Conservation (phyloP, 2,797 vertebrate species). For the Pseudochromis fuscus region DNA sequence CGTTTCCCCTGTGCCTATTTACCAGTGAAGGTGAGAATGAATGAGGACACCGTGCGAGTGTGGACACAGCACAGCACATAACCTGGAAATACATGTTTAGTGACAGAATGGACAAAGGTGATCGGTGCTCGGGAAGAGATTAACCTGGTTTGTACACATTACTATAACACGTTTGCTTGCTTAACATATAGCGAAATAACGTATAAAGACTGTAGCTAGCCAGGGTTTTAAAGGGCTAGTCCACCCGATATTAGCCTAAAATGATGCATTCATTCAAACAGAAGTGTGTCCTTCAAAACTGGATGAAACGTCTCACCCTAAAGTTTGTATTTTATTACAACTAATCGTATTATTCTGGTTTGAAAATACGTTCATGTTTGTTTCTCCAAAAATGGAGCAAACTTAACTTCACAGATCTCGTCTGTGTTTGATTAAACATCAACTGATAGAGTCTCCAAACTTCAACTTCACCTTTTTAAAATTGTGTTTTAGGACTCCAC, state of each 20-base stretch:
- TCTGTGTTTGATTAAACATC: too few relatives aligned
- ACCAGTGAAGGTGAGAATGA: constrained; percentile 53
- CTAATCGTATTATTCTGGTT: too few relatives aligned
- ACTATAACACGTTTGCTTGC: not conserved
- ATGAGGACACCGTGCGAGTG: constrained; percentile 31
- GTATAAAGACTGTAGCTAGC: too few relatives aligned
- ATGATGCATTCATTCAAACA: too few relatives aligned
- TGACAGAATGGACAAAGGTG: not conserved
- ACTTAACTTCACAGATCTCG: not conserved
- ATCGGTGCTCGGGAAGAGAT: not conserved
- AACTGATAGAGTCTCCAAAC: too few relatives aligned
- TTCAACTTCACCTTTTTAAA: too few relatives aligned
- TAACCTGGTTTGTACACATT: not conserved
- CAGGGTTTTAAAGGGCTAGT: constrained; percentile 14
- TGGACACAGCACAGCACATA: not conserved
- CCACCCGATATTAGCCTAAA: too few relatives aligned
- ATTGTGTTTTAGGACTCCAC: too few relatives aligned
- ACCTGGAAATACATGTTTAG: not conserved
- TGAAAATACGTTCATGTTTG: not conserved
- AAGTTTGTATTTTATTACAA: not conserved
- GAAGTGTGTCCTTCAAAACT: not conserved
- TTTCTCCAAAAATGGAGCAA: not conserved
- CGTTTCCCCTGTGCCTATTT: constrained; percentile 26
- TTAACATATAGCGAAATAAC: not conserved
- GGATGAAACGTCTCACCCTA: not conserved